Base-by-base conservation (phyloP, 2,888 invertebrate genomes). In the Melikaiella ostensackeni region DNA sequence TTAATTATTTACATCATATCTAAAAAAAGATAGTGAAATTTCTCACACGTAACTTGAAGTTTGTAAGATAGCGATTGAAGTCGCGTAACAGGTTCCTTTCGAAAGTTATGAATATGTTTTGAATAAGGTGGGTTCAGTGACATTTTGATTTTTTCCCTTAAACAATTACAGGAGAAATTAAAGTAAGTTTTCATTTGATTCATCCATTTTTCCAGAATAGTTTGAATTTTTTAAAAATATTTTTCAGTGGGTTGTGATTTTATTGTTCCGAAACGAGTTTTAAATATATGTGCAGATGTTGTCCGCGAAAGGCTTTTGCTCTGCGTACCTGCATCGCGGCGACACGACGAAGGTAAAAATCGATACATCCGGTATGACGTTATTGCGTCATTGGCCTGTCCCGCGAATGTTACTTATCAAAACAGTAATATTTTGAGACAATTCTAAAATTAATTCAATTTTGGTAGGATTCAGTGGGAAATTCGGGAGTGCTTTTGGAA, bases 311-410 rank as follows among this genome's bases (percentile, higher is more conserved):
- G 35, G n/a, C 35, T 64, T 13, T 35, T 64, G n/a, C 38, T 35
- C 38, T 35, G 38, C 24, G 38, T 64, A 64, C 64, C 64, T 64
- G 35, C 38, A 35, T 64, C 50, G 19, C 38, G 46, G 24, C 64
- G 63, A 46, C 74, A 70, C 24, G 74, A 50, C 73, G 50, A n/a
- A 11, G 46, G 19, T 30, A 79, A 80, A 80, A 80, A 79, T 80
- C 79, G 77, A 80, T 80, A 77, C 62, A 74, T 78, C 80, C 78
- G 78, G 74, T 70, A 77, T 59, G 70, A 66, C 24, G 62, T 66
- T 73, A 75, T 79, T 77, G 74, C 79, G 59, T 75, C 76, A 76
- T 24, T 38, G 50, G 35, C 59, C 57, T 57, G 11, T 59, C 35
- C 46, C 50, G 73, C 33, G 50, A 46, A 73, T 55, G 16, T 50